Percentiles rank a stretch among this genome's conserved stretches.
phyloP scores from a whole-genome alignment of 2,113 vertebrate genomes.

The Odontesthes bonariensis region DNA sequence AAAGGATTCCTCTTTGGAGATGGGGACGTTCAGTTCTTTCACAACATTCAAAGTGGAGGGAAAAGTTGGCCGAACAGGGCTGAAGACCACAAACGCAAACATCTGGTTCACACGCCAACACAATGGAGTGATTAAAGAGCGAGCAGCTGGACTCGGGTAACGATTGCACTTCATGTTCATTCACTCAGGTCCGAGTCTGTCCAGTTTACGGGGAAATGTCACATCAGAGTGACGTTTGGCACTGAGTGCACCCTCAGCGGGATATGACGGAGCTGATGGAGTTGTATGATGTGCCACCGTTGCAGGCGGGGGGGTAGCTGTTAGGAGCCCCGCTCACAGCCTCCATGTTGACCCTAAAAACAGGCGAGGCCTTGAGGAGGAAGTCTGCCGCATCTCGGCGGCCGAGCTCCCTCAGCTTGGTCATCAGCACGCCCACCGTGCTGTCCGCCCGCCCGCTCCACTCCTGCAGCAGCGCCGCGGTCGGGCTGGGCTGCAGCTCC shows the following conservation, averaged over 20 bases:
- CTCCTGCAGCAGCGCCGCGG: slow-evolving; percentile 90
- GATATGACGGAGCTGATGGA: slow-evolving; percentile 98
- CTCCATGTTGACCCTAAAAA: slow-evolving; percentile 93
- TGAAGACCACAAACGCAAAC: slow-evolving; percentile 52
- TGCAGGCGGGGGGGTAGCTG: slow-evolving; percentile 90
- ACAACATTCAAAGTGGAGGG: slow-evolving; percentile 56
- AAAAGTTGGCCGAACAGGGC: slow-evolving; percentile 37
- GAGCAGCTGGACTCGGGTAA: slow-evolving; percentile 42
- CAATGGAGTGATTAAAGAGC: slow-evolving; percentile 11
- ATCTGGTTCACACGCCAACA: slow-evolving; percentile 20
- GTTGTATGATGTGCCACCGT: slow-evolving; percentile 95
- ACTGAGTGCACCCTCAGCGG: slow-evolving; percentile 81
- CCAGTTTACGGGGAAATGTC: slow-evolving; percentile 5
- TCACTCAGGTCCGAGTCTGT: background rate
- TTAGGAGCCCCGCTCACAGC: slow-evolving; percentile 82
- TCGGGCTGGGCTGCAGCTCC: slow-evolving; percentile 86
- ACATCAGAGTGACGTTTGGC: background rate
- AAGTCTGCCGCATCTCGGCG: slow-evolving; percentile 96
- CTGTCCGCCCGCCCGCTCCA: slow-evolving; percentile 90
- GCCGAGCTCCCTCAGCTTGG: slow-evolving; percentile 93
- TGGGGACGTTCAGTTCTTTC: slow-evolving; percentile 39
- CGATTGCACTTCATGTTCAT: slow-evolving; percentile 64
- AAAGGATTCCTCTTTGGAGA: slow-evolving; percentile 64
- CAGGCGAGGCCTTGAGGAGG: slow-evolving; percentile 90
- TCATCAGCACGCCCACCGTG: slow-evolving; percentile 92